phyloP scores from a whole-genome alignment of 1,140 invertebrate species.

The Aphidius gifuensis region DNA sequence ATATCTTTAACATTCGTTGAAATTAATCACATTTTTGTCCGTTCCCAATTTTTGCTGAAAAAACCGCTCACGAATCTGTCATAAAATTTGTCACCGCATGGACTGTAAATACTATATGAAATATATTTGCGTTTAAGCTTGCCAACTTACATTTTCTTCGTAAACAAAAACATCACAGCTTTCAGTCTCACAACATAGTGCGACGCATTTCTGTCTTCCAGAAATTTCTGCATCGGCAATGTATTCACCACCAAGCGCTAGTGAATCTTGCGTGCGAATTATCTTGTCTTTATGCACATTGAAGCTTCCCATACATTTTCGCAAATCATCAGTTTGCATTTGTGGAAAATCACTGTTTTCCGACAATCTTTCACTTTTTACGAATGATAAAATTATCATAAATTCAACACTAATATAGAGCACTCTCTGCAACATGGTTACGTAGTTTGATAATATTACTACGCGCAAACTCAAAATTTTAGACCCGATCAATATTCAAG shows the following conservation, averaged over 20 bases:
- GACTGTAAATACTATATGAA: no score
- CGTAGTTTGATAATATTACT: no score
- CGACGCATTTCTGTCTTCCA: conserved; percentile 75
- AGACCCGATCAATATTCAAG: no score
- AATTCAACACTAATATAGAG: conserved; percentile 39
- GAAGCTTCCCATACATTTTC: conserved; percentile 65
- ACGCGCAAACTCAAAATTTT: no score
- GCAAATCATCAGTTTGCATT: conserved; percentile 34
- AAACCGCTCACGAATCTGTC: no score
- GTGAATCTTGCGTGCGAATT: conserved; percentile 84
- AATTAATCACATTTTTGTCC: no score
- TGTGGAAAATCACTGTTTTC: conserved; percentile 31
- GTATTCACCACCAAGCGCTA: conserved; percentile 82
- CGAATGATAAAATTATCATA: conserved; percentile 36
- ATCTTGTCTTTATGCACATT: conserved; percentile 85
- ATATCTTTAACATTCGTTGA: no score
- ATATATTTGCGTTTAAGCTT: no score
- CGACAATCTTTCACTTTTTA: conserved; percentile 30
- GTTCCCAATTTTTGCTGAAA: no score
- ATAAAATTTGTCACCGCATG: no score
- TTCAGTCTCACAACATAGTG: conserved; percentile 81
- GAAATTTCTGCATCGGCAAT: conserved; percentile 80
- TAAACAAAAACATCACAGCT: conserved; percentile 88
- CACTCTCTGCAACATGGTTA: conserved; percentile 37
- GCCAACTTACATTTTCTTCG: conserved; percentile 75